Base-by-base conservation (phyloP, 2,888 invertebrate genomes). In the Mythimna pallens region DNA sequence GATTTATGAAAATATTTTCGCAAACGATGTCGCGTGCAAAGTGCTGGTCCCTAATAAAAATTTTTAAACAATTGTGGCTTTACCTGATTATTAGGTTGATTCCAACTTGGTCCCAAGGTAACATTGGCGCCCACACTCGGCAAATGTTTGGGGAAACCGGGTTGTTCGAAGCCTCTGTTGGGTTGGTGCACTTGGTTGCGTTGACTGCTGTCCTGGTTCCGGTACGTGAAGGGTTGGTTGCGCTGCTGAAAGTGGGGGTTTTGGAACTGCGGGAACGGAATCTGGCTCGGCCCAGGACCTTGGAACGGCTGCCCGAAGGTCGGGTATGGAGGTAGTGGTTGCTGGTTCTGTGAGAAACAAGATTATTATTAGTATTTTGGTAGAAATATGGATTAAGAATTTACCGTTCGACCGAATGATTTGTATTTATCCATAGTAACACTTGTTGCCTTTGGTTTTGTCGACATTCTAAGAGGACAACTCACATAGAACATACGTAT, bases 191-290 rank as follows among this genome's bases (percentile, higher is more conserved):
- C 57, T 70, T 81, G 80, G 67, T 72, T 78, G 73, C 79, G 81
- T 50, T 76, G 73, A 63, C 72, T 79, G 47, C 55, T 70, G 65
- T 80, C 76, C 50, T 78, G 85, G 67, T 58, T 80, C 62, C 79
- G 79, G 78, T 73, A 73, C 55, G 73, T 59, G 59, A 67, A 88
- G n/a, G 73, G 63, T 58, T 78, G 81, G 84, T 88, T 89, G 73
- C 88, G 90, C 43, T 86, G 87, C 43, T 88, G 88, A 86, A 90
- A 91, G 78, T 90, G 91, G 0, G 91, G 92, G 75, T 90, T 90
- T 52, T 90, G 89, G 89, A 92, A 92, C 72, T 91, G 91, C 3
- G 94, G 94, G 89, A 88, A 90, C 2, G 93, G 94, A 30, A 92
- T 87, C 70, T 92, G 92, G 43, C 86, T 87, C n/a, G 91, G 89